phyloP scores from a whole-genome alignment of 2,113 vertebrate species.

The Bubo blakistoni region DNA sequence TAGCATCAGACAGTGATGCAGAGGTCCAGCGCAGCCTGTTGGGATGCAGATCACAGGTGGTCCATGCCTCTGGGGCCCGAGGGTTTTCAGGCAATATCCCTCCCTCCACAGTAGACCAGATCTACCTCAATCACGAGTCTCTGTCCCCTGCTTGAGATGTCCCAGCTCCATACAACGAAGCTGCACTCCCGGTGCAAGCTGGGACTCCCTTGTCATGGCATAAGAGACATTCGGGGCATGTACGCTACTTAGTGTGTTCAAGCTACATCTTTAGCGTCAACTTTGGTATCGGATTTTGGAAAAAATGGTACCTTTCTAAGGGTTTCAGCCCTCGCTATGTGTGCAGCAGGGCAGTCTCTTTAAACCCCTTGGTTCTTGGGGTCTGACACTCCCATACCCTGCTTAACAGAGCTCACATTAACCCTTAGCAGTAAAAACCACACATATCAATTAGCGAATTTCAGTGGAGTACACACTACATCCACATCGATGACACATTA shows the following conservation, averaged over 20 bases:
- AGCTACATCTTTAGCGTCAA: neutral
- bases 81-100: neutral
- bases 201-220: too few relatives aligned
- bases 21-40: neutral
- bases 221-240: neutral
- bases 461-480: neutral
- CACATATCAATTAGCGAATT: neutral
- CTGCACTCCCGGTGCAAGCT: neutral
- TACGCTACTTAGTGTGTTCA: neutral
- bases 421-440: neutral
- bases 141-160: neutral
- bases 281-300: neutral
- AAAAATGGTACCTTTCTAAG: neutral
- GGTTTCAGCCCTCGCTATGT: neutral
- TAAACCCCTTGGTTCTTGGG: neutral
- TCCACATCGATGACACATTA: neutral
- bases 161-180: neutral
- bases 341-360: neutral
- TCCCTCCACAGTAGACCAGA: neutral
- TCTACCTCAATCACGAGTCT: accelerated
- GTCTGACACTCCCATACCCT: neutral
- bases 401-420: neutral
- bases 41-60: neutral
- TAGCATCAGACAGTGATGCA: accelerated
- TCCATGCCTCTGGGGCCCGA: neutral